These are phyloP conservation scores for Halocynthia aurantium DNA, from an alignment of 23 tunicate species.

Conservation along the genomic window DNA sequence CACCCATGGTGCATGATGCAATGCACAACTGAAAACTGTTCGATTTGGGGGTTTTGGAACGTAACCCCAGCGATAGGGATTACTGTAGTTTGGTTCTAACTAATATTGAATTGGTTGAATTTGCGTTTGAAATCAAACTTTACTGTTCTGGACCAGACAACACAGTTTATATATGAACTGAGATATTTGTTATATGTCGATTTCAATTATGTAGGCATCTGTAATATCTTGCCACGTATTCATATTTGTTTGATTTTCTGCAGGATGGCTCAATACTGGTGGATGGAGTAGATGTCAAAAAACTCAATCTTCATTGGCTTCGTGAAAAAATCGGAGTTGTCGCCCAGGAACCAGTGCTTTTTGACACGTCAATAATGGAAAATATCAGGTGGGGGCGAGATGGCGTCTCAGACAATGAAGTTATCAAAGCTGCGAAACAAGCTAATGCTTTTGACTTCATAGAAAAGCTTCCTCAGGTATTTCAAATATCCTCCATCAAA, in stretches of 20 bases:
- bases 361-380: slow-evolving; percentile 75
- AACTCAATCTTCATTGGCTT: slow-evolving; percentile 34
- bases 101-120: not conserved
- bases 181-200: too few relatives aligned
- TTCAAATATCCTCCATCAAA: not conserved
- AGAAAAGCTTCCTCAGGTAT: slow-evolving; percentile 55
- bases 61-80: too few relatives aligned
- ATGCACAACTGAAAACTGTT: too few relatives aligned
- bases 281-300: slow-evolving; percentile 36
- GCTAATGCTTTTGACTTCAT: slow-evolving; percentile 91
- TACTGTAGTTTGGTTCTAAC: too few relatives aligned
- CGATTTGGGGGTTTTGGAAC: too few relatives aligned
- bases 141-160: not conserved
- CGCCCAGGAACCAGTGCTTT: slow-evolving; percentile 80
- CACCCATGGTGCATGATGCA: too few relatives aligned
- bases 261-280: slow-evolving; percentile 50
- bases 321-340: slow-evolving; percentile 72
- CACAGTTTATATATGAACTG: too few relatives aligned
- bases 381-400: slow-evolving; percentile 86
- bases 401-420: slow-evolving; percentile 62
- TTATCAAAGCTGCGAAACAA: slow-evolving; percentile 62
- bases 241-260: too few relatives aligned
- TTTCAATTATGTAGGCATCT: too few relatives aligned
- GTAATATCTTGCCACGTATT: too few relatives aligned
- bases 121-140: not conserved